Evolutionary conservation across 2,113 vertebrate species (phyloP), one percentile per base, ranked within the genome.

Genomic region (Tenebrosternarchus preto): DNA sequence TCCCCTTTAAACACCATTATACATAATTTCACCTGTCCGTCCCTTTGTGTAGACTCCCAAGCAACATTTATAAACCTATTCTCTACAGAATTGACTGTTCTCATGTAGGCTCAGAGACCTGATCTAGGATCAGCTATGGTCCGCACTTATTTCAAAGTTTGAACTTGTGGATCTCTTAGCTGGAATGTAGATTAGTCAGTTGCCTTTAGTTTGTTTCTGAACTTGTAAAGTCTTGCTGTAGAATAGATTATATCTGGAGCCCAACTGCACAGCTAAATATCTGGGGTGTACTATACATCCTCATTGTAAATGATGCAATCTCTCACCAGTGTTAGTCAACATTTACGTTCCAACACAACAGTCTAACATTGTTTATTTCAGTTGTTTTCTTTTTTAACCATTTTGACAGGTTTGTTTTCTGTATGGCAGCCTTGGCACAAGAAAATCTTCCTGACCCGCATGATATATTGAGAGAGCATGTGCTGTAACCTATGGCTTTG

Each of bases 331-430:
- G 70, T 64, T 81, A 78, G 57, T 83, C 75, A 76, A 81, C 79
- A 79, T 73, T 83, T 67, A 78, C n/a, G 11, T 70, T 70, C 69
- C 60, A 80, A 71, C 75, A 78, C 69, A 77, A 78, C 61, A 83
- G 74, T 83, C 78, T 36, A 29, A 75, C 46, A 76, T 56, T 61
- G 78, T 59, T 80, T 20, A 9, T n/a, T 36, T 68, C 56, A n/a
- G 4, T n/a, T 59, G 20, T 59, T 73, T 50, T 55, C 20, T 29
- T 59, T 73, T 50, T 55, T 29, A 56, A 24, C 27, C 7, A 2
- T 63, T 29, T 50, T 50, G 8, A 50, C 43, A 50, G 43, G 12
- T 50, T 50, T 50, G 39, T 72, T 60, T 56, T 56, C 0, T 64
- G 57, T 50, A 20, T 71, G 24, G 9, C 11, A 73, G 39, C 12